phyloP scores from a whole-genome alignment of 2,113 vertebrate species.

The Nicator chloris region DNA sequence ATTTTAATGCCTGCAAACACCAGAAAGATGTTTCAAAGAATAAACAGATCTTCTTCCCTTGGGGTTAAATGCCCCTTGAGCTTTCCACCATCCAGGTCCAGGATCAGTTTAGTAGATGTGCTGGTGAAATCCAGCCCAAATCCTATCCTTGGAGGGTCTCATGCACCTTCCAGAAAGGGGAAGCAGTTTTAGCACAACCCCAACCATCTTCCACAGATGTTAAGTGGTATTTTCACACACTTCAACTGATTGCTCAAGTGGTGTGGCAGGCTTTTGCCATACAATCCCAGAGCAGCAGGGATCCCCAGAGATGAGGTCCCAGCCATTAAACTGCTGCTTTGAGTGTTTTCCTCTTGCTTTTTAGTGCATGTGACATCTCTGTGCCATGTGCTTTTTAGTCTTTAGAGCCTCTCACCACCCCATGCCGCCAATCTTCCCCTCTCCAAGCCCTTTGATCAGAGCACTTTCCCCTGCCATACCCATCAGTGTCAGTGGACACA shows the following conservation, averaged over 20 bases:
- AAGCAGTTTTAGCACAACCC: rapidly evolving
- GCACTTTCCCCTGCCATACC: background rate
- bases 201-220: background rate
- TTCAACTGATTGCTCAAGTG: background rate
- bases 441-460: background rate
- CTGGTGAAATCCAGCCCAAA: background rate
- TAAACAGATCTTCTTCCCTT: background rate
- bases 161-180: background rate
- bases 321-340: background rate
- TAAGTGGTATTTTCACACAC: background rate
- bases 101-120: background rate
- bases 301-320: background rate
- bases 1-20: background rate
- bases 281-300: background rate
- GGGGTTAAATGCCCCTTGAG: background rate
- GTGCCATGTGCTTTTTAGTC: background rate
- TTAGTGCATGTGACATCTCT: background rate
- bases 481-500: background rate
- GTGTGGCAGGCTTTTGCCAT: background rate
- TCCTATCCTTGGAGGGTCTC: background rate
- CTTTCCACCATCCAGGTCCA: background rate
- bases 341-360: background rate
- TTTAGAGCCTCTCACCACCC: background rate
- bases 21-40: background rate
- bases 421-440: rapidly evolving